Base-by-base conservation (phyloP, 2,888 invertebrate genomes). In the Idaea aversata region DNA sequence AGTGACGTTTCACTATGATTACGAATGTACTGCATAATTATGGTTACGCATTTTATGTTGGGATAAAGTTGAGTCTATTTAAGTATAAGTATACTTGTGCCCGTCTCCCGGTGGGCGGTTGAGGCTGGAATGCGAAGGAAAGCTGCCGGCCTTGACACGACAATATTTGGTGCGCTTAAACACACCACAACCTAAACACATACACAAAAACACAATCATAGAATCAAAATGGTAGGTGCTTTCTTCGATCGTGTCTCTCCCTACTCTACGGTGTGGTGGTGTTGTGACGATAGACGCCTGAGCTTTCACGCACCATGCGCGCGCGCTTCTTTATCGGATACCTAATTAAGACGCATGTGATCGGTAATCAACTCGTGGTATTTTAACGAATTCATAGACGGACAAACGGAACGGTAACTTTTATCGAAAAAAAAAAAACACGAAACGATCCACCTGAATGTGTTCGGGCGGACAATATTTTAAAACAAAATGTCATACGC, bases 401-500 rank as follows among this genome's bases (percentile, higher is more conserved):
- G 61, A 65, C 63, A 70, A 69, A 72, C 72, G 68, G 74, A 73
- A 74, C 72, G 63, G 65, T 70, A 72, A 77, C 69, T 72, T 68
- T 70, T 86, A 87, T 84, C 84, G 81, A 82, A n/a, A n/a, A n/a
- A n/a, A n/a, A 83, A 87, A 87, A 84, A 81, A 82, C 81, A 81
- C 88, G 87, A 90, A 91, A 88, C 89, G 88, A 89, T 88, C 88
- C 90, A 88, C 88, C 88, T 88, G 90, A 91, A 91, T 86, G 90
- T 91, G 88, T 90, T 90, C 89, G 89, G 85, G 90, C 87, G 89
- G 88, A 91, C 91, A 92, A 93, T 93, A 93, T 93, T 92, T 93
- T 92, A 91, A 91, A 93, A 93, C 92, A 92, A 91, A 92, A 91
- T 91, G 91, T 93, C 91, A 92, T 92, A 92, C 91, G 90, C 90